Conservation (phyloP, 2,888 invertebrate genomes). For the Isotomurus palustris region DNA sequence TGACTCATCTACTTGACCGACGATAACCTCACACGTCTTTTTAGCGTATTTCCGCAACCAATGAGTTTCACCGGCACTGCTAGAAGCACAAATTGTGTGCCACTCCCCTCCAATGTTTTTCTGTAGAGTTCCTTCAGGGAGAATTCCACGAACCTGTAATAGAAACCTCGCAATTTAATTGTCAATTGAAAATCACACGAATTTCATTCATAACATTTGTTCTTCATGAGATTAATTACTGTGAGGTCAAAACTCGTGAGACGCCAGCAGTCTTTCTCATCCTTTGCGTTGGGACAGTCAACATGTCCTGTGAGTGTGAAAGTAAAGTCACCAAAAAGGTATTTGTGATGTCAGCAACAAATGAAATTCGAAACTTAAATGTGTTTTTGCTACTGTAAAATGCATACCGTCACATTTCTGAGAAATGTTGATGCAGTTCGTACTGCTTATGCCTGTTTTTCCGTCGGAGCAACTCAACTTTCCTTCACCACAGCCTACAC, state of each 20-base stretch:
- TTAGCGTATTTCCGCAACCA: slow-evolving; percentile 18
- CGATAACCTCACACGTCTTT: slow-evolving; percentile 29
- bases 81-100: slow-evolving; percentile 35
- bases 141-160: slow-evolving; percentile 27
- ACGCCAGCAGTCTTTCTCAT: slow-evolving; percentile 65
- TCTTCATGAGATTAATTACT: too few species aligned
- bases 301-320: too few species aligned
- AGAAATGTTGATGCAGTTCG: slow-evolving; percentile 1
- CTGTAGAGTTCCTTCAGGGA: slow-evolving; percentile 33
- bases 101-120: slow-evolving; percentile 32
- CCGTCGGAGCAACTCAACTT: slow-evolving; percentile 20
- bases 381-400: neutral
- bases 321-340: too few species aligned
- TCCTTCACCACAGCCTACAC: slow-evolving; percentile 13
- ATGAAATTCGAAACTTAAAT: slow-evolving; percentile 7
- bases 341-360: neutral
- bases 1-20: slow-evolving; percentile 26
- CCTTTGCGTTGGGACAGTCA: slow-evolving; percentile 49
- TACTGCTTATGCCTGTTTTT: slow-evolving; percentile 1
- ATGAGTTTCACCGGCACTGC: slow-evolving; percentile 3
- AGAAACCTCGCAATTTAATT: neutral
- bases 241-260: slow-evolving; percentile 19
- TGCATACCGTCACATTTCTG: slow-evolving; percentile 17
- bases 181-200: neutral
- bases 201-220: neutral